Conservation (phyloP, 2,113 vertebrate genomes). For the Bubo scandiacus region DNA sequence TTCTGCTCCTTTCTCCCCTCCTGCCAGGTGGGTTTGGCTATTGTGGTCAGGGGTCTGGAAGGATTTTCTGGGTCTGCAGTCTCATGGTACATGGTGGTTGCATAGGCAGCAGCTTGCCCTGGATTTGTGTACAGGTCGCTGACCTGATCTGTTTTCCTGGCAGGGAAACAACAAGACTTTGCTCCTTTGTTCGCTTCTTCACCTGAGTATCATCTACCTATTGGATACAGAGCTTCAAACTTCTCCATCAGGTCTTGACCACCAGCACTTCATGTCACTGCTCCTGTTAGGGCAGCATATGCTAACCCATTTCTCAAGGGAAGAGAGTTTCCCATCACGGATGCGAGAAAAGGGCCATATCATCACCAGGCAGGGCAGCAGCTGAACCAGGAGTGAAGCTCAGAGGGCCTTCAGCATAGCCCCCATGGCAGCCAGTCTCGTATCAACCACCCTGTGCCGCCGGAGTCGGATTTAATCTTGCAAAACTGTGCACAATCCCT, state of each 20-base stretch:
- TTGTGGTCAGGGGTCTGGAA: background rate
- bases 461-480: background rate
- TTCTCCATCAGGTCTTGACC: background rate
- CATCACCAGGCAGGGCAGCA: background rate
- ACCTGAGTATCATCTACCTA: background rate
- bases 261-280: accelerated
- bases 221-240: background rate
- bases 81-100: background rate
- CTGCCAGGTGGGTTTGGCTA: background rate
- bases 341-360: accelerated
- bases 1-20: background rate
- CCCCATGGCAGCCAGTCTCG: background rate
- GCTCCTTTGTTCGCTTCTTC: background rate
- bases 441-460: accelerated
- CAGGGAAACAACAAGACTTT: background rate
- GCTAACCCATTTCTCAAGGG: background rate
- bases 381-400: background rate
- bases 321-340: background rate
- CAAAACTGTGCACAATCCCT: background rate
- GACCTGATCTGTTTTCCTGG: background rate
- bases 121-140: background rate
- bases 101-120: background rate
- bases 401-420: background rate
- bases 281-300: background rate
- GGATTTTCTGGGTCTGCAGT: background rate